Evolutionary conservation across 2,888 invertebrate species (phyloP), one percentile per base, ranked within the genome.

Genomic region (Acrocera orbiculus): DNA sequence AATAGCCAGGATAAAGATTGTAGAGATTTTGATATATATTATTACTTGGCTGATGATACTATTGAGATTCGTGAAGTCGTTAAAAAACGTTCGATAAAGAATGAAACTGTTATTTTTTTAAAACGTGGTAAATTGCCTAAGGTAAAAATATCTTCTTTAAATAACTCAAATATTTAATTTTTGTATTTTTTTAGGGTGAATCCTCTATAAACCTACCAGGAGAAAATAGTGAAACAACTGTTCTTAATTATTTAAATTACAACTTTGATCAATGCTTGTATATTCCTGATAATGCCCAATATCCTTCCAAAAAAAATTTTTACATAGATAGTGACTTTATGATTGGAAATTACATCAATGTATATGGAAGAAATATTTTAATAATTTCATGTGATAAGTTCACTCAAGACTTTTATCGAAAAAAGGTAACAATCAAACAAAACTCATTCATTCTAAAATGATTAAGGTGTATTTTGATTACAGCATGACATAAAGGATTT

Each of bases 41-140:
- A 82, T 52, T 89, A 78, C 58, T 63, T 92, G 29, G 74, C 81
- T 0, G 89, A 92, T 49, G 83, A 86, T 47, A 87, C 87, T 0
- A 76, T 92, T 8, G 87, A 90, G 55, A 76, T 93, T 5, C 76
- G 78, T 46, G 89, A 90, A 59, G 66, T 66, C 26, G 53, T 73
- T 31, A 63, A 68, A 1, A 61, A 68, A 1, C 77, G 77, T 50
- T 73, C 76, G 2, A 82, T 82, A 0, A 64, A 70, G 28, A 77
- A 81, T 51, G 67, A 70, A 2, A 73, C 73, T 6, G 69, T 72
- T 3, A 71, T 76, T 54, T 80, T 90, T 50, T 55, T 89, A 17
- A 74, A 71, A 46, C 68, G 83, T 40, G 70, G 69, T 47, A 78
- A 76, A 49, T 53, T 92, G 33, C 85, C 87, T 1, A 82, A 83